Percentiles rank a stretch among this genome's conserved stretches.
These are phyloP conservation scores for Taenioides sp. DNA, from an alignment of 2,797 vertebrate species.

Conservation along the genomic window DNA sequence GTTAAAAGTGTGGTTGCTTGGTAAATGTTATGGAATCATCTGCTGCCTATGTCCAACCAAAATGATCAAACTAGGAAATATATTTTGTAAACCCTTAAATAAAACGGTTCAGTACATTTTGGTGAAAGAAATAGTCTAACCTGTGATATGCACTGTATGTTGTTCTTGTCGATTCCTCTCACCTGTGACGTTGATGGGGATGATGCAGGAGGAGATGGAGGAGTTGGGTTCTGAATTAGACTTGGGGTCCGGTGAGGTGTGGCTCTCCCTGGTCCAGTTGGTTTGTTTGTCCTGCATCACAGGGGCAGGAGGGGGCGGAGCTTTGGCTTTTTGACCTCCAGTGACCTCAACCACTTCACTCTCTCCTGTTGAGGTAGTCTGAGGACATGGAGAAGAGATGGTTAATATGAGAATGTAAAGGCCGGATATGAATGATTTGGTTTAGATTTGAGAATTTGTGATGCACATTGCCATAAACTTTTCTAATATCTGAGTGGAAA, in stretches of 20 bases:
- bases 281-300: conserved; percentile 95
- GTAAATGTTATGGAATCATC: no score
- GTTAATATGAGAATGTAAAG: not conserved
- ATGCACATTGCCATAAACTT: no score
- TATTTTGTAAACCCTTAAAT: no score
- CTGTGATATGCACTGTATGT: no score
- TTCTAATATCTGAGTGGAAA: no score
- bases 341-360: conserved; percentile 82
- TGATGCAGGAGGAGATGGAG: conserved; percentile 96
- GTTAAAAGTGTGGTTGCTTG: no score
- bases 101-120: no score
- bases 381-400: conserved; percentile 19
- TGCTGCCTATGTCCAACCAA: no score
- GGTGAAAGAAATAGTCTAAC: no score
- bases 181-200: conserved; percentile 99
- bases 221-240: conserved; percentile 88
- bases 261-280: conserved; percentile 94
- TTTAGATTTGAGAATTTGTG: not conserved
- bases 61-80: no score
- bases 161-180: conserved; percentile 31
- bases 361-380: conserved; percentile 88
- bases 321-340: conserved; percentile 88
- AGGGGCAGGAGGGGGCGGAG: conserved; percentile 86
- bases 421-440: not conserved
- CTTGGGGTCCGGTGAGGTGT: conserved; percentile 91